Evolutionary conservation across 1,140 invertebrate species (phyloP).

Genomic region (Halyomorpha halys): DNA sequence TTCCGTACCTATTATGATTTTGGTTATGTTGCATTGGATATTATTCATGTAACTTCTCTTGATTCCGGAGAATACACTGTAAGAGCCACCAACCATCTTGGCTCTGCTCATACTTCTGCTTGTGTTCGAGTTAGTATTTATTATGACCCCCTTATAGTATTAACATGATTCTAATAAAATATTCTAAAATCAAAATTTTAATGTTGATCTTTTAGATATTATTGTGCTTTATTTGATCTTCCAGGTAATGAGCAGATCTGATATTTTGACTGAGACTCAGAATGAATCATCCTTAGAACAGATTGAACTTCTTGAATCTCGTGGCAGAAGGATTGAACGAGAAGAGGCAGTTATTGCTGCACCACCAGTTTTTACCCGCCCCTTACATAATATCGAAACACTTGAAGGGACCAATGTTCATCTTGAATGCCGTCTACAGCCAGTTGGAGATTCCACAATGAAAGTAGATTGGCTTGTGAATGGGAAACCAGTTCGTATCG

Average conservation of each 20-base stretch:
- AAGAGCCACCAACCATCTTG: conserved; percentile 82
- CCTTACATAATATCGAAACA: conserved; percentile 82
- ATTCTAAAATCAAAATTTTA: neutral
- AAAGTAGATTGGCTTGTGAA: conserved; percentile 96
- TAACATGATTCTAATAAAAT: too few relatives aligned
- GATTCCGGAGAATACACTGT: conserved; percentile 93
- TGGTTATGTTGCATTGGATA: conserved; percentile 83
- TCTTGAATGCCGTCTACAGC: conserved; percentile 83
- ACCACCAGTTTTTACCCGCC: conserved; percentile 73
- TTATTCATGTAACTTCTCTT: conserved; percentile 70
- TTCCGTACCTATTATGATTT: conserved; percentile 94
- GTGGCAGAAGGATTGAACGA: conserved; percentile 53
- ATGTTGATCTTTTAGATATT: neutral
- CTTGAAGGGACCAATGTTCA: conserved; percentile 87
- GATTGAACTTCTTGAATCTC: conserved; percentile 84
- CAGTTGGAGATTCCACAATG: conserved; percentile 90
- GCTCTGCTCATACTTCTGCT: conserved; percentile 80
- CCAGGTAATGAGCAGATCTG: conserved; percentile 59
- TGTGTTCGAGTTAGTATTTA: conserved; percentile 57
- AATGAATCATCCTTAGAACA: conserved; percentile 90
- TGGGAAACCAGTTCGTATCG: conserved; percentile 69
- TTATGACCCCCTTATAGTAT: too few relatives aligned
- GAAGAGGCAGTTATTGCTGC: conserved; percentile 71
- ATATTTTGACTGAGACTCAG: conserved; percentile 85
- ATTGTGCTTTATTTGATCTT: conserved; percentile 13